Base-by-base conservation (phyloP, 1,140 invertebrate species). In the Drosophila pseudoobscura region DNA sequence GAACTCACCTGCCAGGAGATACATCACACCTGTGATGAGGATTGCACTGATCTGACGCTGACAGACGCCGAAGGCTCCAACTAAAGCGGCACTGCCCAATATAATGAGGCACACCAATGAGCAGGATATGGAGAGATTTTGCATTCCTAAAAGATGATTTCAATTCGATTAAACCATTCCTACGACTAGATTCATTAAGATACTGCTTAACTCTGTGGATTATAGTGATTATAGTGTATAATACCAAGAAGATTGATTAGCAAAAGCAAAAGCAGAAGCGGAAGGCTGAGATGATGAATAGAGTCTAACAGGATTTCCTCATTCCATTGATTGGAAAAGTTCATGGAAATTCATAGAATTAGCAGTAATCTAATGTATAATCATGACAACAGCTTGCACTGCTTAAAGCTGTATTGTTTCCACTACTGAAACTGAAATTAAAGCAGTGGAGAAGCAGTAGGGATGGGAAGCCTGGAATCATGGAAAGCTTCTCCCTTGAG, bases 101-200 rank as follows among this genome's bases (percentile, higher is more conserved):
- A 98, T 95, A 74, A 98, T 97, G 24, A 97, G 93, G 82, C 96
- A 97, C 1, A 98, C 97, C 68, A 98, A 92, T 17, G 96, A 96
- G 91, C 97, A 98, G 8, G 97, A 97, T 91, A 98, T 97, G 52
- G 96, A 97, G 68, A 97, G 92, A 92, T 98, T 98, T 92, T 97
- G 96, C 97, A 98, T 98, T 88, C 97, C 97, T 98, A 22, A 7
- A 52, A 35, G 6, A 11, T 2, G 6, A 17, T 22, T 26, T 9
- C 6, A 0, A n/a, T 44, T 52, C 17, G n/a, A 51, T 60, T 53
- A 35, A 35, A n/a, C 20, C 4, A 15, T n/a, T 17, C n/a, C 8
- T 3, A 0, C 13, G 8, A 50, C 2, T 39, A 0, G 11, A 39
- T 13, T 13, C 13, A 5, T 39, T 39, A 39, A 39, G 35, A 5